Evolutionary conservation across 2,113 vertebrate genomes (phyloP).

Genomic region (Crotophaga sulcirostris): DNA sequence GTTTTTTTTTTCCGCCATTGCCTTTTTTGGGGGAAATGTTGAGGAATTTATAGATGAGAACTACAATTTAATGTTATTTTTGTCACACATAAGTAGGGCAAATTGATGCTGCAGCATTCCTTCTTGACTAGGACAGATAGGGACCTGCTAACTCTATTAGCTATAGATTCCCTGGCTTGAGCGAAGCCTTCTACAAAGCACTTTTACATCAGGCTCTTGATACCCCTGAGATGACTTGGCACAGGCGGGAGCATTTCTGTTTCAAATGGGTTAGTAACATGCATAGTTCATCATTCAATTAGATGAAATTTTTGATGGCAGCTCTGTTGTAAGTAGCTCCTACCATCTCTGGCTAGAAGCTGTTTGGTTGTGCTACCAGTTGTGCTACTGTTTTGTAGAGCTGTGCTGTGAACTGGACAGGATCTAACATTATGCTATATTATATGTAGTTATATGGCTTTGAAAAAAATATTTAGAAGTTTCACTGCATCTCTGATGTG

Average conservation of each 20-base stretch:
- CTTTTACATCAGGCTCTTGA: not conserved
- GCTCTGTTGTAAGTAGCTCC: not conserved
- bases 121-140: not conserved
- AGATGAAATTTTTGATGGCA: not conserved
- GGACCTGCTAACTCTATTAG: not conserved
- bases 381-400: not conserved
- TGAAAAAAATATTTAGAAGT: not conserved
- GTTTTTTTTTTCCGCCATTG: not conserved
- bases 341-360: not conserved
- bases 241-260: not conserved
- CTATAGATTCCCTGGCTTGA: not conserved
- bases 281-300: not conserved
- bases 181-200: not conserved
- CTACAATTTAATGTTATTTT: not conserved
- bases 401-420: not conserved
- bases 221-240: not conserved
- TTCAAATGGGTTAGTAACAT: not conserved
- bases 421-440: not conserved
- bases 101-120: not conserved
- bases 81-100: not conserved
- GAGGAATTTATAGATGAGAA: not conserved
- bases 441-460: not conserved
- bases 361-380: not conserved
- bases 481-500: not conserved
- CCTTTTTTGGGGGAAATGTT: not conserved